Evolutionary conservation across 30 jellyfish, hydroid and myxozoan species (phyloP), one percentile per base, ranked within the genome.

Genomic region (Mastigias papua): DNA sequence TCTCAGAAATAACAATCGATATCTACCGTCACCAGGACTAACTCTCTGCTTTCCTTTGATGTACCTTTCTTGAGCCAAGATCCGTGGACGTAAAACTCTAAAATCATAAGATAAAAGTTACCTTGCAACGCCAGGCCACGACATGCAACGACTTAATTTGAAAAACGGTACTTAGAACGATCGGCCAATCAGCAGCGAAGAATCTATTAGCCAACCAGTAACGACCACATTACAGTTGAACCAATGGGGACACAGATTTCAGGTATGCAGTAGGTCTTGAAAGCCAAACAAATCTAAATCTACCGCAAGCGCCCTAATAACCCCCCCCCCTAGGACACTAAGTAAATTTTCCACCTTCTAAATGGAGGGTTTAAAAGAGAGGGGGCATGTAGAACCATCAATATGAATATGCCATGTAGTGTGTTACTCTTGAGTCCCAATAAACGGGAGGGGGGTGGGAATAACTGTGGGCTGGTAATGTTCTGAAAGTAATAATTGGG

Each of bases 121-220:
- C 27, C 67, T 6, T 54, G 74, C 46, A 1, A 7, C 69, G 2
- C 42, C 42, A 23, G 34, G 49, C 80, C 1, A 9, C 22, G 46
- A 69, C 58, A 17, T 23, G 21, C 74, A 75, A 75, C 86, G 86
- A 75, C 58, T 28, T n/a, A 75, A 75, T 78, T 61, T 32, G 80
- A 78, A 78, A 48, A 58, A 51, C 37, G 74, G 77, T 33, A 29
- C 34, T 23, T 42, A 6, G 29, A 51, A 50, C 33, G 8, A 22
- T 31, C 20, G 63, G 34, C 63, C 82, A 42, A 32, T 71, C 66
- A 37, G 85, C 20, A 10, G 48, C 70, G 46, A 34, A 37, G 48
- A n/a, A 1, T n/a, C 16, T 4, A 46, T 51, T 0, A 25, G 29
- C 88, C 88, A 77, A 77, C 51, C 88, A 77, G 48, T 11, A 13